Evolutionary conservation across 2,888 invertebrate genomes (phyloP).

Genomic region (Charanyca ferruginea): DNA sequence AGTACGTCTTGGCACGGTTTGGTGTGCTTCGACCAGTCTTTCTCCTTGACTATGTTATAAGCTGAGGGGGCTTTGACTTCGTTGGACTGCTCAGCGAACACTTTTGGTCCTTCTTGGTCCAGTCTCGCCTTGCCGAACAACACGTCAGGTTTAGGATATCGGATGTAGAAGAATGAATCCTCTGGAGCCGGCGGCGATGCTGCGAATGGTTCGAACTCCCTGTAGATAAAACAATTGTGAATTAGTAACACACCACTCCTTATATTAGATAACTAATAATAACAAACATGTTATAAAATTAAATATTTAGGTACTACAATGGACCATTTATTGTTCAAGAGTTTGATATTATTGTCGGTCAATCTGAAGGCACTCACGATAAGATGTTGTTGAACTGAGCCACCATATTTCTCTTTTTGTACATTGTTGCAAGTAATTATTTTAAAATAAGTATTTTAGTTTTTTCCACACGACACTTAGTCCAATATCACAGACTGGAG

Average conservation of each 20-base stretch:
- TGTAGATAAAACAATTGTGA: constrained; percentile 63
- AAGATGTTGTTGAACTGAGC: constrained; percentile 80
- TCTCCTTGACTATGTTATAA: constrained; percentile 77
- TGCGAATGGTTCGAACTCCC: constrained; percentile 88
- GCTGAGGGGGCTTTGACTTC: constrained; percentile 73
- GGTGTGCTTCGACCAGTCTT: constrained; percentile 93
- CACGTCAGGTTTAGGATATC: constrained; percentile 90
- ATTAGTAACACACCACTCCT: constrained; percentile 29
- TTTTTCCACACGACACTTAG: constrained; percentile 15
- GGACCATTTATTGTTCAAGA: constrained; percentile 33
- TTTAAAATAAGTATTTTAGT: constrained; percentile 10
- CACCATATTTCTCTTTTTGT: constrained; percentile 82
- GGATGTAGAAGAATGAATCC: constrained; percentile 93
- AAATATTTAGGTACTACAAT: constrained; percentile 33
- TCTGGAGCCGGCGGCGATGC: constrained; percentile 94
- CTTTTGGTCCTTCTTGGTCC: constrained; percentile 71
- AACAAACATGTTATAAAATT: constrained; percentile 32
- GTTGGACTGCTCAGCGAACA: constrained; percentile 72
- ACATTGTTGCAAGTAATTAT: constrained; percentile 71
- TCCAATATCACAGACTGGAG: constrained; percentile 9
- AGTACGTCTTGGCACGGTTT: constrained; percentile 93
- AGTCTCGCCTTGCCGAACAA: constrained; percentile 79
- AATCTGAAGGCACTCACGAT: constrained; percentile 76
- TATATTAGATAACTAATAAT: constrained; percentile 27
- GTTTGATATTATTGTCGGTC: constrained; percentile 35